These are phyloP conservation scores for Eriocheir sinensis DNA, from an alignment of 1,140 invertebrate genomes.

Conservation along the genomic window DNA sequence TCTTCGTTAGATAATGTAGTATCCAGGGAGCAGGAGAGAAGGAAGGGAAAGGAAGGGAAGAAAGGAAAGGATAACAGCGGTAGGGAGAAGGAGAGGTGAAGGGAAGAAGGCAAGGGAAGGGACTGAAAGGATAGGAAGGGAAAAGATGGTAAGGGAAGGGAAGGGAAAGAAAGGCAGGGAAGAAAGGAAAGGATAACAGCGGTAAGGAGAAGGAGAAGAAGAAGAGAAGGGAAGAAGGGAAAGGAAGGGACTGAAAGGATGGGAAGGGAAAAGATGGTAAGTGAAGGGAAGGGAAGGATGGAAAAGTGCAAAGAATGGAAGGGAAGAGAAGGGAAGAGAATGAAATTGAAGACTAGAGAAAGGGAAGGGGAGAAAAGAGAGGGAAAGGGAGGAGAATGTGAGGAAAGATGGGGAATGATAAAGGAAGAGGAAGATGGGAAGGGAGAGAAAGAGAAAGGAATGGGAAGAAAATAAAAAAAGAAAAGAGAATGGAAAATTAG, in stretches of 20 bases:
- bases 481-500: no score
- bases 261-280: no score
- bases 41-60: background rate
- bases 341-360: no score
- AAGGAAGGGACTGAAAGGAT: no score
- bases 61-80: background rate
- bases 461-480: no score
- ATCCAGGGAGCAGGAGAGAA: background rate
- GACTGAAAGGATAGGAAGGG: constrained; percentile 1
- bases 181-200: background rate
- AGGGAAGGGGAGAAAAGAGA: background rate
- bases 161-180: background rate
- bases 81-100: background rate
- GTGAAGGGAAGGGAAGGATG: no score
- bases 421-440: background rate
- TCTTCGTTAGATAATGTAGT: background rate
- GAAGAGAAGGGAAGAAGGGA: no score
- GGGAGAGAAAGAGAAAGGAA: no score
- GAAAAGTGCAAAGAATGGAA: no score
- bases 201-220: background rate
- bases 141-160: background rate
- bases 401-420: background rate
- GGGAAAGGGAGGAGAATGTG: no score
- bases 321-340: background rate
- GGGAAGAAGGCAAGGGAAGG: constrained; percentile 1